These are phyloP conservation scores for Prionailurus viverrinus DNA, from an alignment of 2,113 vertebrate genomes.

Conservation along the genomic window DNA sequence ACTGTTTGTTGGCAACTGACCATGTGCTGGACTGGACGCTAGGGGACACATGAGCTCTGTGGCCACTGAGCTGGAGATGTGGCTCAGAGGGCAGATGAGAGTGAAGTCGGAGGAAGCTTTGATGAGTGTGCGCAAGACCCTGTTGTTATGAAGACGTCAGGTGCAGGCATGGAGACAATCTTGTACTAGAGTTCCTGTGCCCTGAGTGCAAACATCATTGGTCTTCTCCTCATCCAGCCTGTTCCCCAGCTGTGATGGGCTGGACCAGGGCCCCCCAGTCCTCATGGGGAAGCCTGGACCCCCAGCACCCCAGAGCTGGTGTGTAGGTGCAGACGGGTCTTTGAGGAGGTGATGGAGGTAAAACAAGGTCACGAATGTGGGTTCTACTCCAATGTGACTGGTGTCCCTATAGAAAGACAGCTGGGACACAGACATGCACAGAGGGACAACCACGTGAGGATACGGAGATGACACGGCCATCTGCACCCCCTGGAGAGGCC, in stretches of 20 bases:
- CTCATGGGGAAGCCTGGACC: background rate
- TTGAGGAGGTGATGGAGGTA: background rate
- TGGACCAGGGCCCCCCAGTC: background rate
- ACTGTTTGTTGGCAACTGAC: background rate
- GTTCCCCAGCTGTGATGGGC: background rate
- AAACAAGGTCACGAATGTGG: background rate
- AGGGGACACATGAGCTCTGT: background rate
- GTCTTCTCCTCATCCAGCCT: too few relatives aligned
- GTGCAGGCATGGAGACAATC: background rate
- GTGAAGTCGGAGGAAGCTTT: accelerated
- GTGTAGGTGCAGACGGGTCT: background rate
- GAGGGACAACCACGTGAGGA: background rate
- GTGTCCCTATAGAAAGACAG: background rate
- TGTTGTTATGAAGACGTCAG: background rate
- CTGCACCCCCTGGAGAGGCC: background rate
- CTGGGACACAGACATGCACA: background rate
- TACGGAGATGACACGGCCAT: background rate
- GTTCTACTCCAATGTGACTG: background rate
- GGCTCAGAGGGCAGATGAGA: background rate
- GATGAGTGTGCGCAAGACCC: background rate
- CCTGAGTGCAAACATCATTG: accelerated
- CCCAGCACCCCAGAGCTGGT: background rate
- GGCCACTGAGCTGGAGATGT: accelerated
- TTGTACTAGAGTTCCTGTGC: accelerated
- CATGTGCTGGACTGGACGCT: background rate